Evolutionary conservation across 2,888 invertebrate genomes (phyloP).

Genomic region (Meandrusa payeni): DNA sequence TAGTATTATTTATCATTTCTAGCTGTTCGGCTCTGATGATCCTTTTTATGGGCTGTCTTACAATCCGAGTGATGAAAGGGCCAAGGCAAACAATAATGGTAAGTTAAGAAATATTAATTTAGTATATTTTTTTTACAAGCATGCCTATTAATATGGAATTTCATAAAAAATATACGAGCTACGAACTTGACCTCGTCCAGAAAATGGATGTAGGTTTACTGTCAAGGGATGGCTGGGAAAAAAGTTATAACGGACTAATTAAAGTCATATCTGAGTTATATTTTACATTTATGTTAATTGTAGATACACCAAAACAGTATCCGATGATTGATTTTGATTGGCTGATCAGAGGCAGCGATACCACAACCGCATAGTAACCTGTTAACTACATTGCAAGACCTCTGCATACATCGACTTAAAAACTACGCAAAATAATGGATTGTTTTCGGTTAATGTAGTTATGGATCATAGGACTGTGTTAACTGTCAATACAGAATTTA

Average conservation of each 20-base stretch:
- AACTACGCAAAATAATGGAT: constrained; percentile 37
- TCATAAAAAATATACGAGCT: too few species aligned
- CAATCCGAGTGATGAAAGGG: constrained; percentile 58
- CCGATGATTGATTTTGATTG: constrained; percentile 81
- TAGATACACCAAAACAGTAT: constrained; percentile 79
- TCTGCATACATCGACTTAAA: constrained; percentile 32
- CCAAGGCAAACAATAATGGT: constrained; percentile 61
- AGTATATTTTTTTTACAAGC: too few species aligned
- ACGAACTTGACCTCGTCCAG: too few species aligned
- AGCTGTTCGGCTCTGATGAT: constrained; percentile 74
- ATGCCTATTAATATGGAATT: too few species aligned
- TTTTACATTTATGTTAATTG: constrained; percentile 74
- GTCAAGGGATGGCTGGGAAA: neutral
- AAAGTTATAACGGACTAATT: constrained; percentile 4
- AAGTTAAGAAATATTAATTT: too few species aligned
- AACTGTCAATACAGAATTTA: constrained; percentile 22
- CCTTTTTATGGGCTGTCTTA: constrained; percentile 75
- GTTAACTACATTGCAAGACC: constrained; percentile 57
- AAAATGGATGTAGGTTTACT: constrained; percentile 3
- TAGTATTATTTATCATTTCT: constrained; percentile 38
- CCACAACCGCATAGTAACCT: constrained; percentile 62
- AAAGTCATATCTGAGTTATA: constrained; percentile 38
- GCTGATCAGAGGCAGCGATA: constrained; percentile 75
- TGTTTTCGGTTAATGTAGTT: constrained; percentile 43
- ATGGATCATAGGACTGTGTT: constrained; percentile 39